Percentiles rank a stretch among this genome's conserved stretches.
Conservation (phyloP, 2,888 invertebrate genomes). For the Agrotis puta region DNA sequence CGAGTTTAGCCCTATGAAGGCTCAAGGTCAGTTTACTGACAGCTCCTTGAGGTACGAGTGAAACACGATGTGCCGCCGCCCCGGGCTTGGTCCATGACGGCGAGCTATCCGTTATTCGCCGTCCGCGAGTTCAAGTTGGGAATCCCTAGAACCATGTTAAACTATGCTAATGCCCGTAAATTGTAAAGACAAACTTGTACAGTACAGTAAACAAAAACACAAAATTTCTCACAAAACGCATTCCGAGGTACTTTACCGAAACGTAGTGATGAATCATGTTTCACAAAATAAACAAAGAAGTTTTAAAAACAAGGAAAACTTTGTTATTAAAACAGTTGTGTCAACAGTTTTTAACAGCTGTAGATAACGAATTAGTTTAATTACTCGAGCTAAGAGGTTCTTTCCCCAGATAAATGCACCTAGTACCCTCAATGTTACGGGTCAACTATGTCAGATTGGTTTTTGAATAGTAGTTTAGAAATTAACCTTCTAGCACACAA, state of each 20-base stretch:
- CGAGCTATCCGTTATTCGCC: background rate
- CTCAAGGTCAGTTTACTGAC: too few relatives aligned
- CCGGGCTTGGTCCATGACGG: too few relatives aligned
- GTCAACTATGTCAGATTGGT: too few relatives aligned
- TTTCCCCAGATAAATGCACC: slow-evolving; percentile 21
- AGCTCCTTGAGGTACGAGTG: too few relatives aligned
- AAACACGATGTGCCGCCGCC: too few relatives aligned
- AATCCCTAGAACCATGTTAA: too few relatives aligned
- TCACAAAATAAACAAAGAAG: slow-evolving; percentile 8
- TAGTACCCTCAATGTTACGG: too few relatives aligned
- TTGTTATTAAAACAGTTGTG: background rate
- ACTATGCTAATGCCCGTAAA: background rate
- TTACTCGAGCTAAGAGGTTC: slow-evolving; percentile 1
- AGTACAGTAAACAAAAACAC: background rate
- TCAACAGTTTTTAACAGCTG: slow-evolving; percentile 5
- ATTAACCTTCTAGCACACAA: too few relatives aligned
- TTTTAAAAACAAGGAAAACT: slow-evolving; percentile 24
- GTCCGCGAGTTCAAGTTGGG: too few relatives aligned
- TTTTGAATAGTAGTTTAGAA: too few relatives aligned
- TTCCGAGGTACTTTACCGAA: slow-evolving; percentile 34
- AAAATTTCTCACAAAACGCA: background rate
- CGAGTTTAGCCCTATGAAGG: too few relatives aligned
- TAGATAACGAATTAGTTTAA: slow-evolving; percentile 11
- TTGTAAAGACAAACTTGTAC: background rate
- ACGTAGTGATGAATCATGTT: slow-evolving; percentile 21